These are phyloP conservation scores for Lordiphosa andalusiaca DNA, from an alignment of 2,888 invertebrate species.

Conservation along the genomic window DNA sequence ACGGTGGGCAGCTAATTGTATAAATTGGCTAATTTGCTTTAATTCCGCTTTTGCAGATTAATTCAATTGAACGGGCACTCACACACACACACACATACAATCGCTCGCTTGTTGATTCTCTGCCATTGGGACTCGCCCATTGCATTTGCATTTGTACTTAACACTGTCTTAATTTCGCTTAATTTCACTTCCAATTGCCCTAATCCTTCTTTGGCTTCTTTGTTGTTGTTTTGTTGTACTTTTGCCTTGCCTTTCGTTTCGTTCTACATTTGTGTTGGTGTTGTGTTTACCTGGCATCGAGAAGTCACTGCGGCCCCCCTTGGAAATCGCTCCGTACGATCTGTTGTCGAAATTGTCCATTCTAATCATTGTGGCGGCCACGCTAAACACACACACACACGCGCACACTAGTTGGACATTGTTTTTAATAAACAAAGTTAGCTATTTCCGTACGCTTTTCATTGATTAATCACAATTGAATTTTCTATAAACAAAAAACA, in stretches of 20 bases:
- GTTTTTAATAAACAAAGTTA: conserved; percentile 22
- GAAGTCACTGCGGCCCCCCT: conserved; percentile 78
- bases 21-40: conserved; percentile 57
- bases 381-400: conserved; percentile 21
- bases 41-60: conserved; percentile 49
- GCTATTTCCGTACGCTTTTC: conserved; percentile 43
- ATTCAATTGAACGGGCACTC: conserved; percentile 60
- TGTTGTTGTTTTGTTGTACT: conserved; percentile 53
- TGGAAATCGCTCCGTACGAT: conserved; percentile 79
- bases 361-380: conserved; percentile 75
- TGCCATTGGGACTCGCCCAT: no score
- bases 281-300: conserved; percentile 78
- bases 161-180: conserved; percentile 26
- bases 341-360: conserved; percentile 79
- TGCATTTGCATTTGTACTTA: not conserved
- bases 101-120: conserved; percentile 58
- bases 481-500: conserved; percentile 49
- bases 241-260: conserved; percentile 14
- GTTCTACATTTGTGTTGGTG: not conserved
- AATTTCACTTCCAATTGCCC: conserved; percentile 52
- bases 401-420: conserved; percentile 52
- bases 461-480: conserved; percentile 53
- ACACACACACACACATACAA: conserved; percentile 18
- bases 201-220: conserved; percentile 33
- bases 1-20: conserved; percentile 37